phyloP scores from a whole-genome alignment of 2,113 vertebrate species.

The Hemicordylus capensis region DNA sequence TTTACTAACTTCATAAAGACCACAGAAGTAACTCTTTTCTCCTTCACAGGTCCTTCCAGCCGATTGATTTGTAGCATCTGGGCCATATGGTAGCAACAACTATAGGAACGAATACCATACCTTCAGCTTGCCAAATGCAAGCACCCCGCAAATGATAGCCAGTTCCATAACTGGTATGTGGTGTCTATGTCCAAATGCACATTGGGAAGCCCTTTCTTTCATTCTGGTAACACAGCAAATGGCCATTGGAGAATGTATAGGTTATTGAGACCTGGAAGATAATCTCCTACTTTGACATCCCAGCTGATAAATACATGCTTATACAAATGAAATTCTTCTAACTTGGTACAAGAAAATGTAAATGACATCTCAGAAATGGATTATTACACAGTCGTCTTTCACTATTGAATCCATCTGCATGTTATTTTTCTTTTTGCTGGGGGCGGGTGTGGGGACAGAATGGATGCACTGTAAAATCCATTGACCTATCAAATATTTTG shows the following conservation, averaged over 20 bases:
- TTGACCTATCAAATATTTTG: no score
- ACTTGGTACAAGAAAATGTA: neutral
- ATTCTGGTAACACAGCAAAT: neutral
- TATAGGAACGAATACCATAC: neutral
- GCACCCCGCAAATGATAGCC: neutral
- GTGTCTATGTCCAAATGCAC: neutral
- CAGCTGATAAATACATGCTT: neutral
- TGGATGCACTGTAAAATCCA: neutral
- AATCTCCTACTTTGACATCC: neutral
- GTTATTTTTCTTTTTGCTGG: neutral
- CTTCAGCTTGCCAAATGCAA: neutral
- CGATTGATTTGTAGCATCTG: neutral
- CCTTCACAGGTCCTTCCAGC: neutral
- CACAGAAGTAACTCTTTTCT: neutral
- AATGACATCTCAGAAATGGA: neutral
- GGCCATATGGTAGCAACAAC: no score
- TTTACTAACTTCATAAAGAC: neutral
- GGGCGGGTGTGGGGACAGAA: neutral
- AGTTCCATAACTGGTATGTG: neutral
- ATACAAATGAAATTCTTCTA: neutral
- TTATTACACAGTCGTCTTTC: conserved; percentile 6
- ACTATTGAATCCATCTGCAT: conserved; percentile 12
- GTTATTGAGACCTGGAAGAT: neutral
- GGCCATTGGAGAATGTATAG: neutral
- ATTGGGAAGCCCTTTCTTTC: neutral